Conservation (phyloP, 2,888 invertebrate genomes). For the Hirtodrosophila alboralis region DNA sequence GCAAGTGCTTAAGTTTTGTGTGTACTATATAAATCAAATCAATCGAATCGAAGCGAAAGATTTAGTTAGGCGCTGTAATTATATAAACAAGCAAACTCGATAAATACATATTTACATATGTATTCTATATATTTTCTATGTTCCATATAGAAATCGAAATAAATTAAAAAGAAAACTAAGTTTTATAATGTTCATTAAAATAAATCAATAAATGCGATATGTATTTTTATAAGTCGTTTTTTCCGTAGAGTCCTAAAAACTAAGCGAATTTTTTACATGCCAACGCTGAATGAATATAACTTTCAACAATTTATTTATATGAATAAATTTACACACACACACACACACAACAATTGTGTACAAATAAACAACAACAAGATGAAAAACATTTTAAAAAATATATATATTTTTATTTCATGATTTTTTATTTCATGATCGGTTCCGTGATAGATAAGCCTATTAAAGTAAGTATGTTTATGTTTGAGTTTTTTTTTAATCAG, state of each 20-base stretch:
- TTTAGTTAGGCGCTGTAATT: conserved; percentile 46
- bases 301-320: conserved; percentile 72
- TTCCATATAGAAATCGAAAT: conserved; percentile 46
- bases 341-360: conserved; percentile 65
- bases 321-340: conserved; percentile 53
- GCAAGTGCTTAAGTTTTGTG: conserved; percentile 44
- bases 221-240: conserved; percentile 79
- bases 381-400: conserved; percentile 45
- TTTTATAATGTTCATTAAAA: conserved; percentile 61
- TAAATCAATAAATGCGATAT: conserved; percentile 72
- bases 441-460: conserved; percentile 25
- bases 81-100: conserved; percentile 2
- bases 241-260: conserved; percentile 55
- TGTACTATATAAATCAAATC: conserved; percentile 34
- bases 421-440: conserved; percentile 1
- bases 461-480: not conserved
- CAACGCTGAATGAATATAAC: conserved; percentile 55
- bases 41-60: conserved; percentile 37
- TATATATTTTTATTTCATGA: not conserved
- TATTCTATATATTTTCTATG: conserved; percentile 30
- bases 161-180: conserved; percentile 43
- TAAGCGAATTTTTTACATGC: conserved; percentile 68
- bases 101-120: conserved; percentile 34
- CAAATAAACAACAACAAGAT: conserved; percentile 67
- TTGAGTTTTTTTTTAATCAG: no score